phyloP scores from a whole-genome alignment of 2,797 vertebrate species.

The Acanthornis magna region DNA sequence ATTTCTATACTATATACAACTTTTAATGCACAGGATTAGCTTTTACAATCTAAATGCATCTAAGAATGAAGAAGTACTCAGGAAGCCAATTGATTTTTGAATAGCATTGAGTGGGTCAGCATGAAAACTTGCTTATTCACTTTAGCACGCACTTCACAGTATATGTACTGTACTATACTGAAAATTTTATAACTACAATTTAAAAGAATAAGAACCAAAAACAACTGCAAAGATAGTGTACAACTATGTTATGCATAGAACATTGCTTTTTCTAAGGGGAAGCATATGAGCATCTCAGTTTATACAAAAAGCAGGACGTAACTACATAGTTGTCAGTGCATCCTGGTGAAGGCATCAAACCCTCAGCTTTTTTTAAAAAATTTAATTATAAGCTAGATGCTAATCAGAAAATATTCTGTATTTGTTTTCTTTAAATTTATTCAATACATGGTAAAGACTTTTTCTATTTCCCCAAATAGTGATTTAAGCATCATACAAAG shows the following conservation, averaged over 20 bases:
- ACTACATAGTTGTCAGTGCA: slow-evolving; percentile 87
- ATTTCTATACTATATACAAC: slow-evolving; percentile 73
- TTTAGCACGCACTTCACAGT: slow-evolving; percentile 92
- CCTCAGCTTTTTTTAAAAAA: slow-evolving; percentile 79
- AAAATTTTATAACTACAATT: slow-evolving; percentile 80
- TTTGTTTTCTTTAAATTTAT: slow-evolving; percentile 79
- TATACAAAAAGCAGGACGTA: slow-evolving; percentile 90
- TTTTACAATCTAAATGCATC: slow-evolving; percentile 75
- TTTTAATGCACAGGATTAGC: slow-evolving; percentile 75
- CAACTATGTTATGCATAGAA: slow-evolving; percentile 94
- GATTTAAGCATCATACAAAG: slow-evolving; percentile 94
- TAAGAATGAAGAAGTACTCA: slow-evolving; percentile 72
- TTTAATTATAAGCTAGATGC: slow-evolving; percentile 81
- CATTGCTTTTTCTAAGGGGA: slow-evolving; percentile 92
- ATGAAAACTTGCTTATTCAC: slow-evolving; percentile 83
- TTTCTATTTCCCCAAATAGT: slow-evolving; percentile 86
- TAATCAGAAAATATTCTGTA: slow-evolving; percentile 82
- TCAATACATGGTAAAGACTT: slow-evolving; percentile 84
- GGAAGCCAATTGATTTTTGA: slow-evolving; percentile 76
- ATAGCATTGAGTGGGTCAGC: slow-evolving; percentile 80
- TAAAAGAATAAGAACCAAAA: slow-evolving; percentile 83
- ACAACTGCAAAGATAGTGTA: slow-evolving; percentile 89
- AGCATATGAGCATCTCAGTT: slow-evolving; percentile 88
- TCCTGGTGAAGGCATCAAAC: slow-evolving; percentile 77
- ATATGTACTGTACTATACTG: slow-evolving; percentile 89